These are phyloP conservation scores for Drosophila mulleri DNA, from an alignment of 2,888 invertebrate genomes.

Conservation along the genomic window DNA sequence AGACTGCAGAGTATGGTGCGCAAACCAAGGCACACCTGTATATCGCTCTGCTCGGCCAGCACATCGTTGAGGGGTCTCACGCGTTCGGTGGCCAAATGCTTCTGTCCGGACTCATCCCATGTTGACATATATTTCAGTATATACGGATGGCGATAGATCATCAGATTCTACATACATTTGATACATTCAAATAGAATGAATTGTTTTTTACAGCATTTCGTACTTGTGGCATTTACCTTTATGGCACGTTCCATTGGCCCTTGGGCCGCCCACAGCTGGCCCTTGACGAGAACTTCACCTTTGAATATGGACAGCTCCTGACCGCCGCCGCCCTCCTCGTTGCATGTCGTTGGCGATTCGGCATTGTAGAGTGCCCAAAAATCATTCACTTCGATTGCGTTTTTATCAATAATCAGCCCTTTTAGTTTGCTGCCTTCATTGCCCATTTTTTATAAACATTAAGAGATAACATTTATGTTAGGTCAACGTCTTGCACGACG, in stretches of 20 bases:
- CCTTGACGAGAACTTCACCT: constrained; percentile 88
- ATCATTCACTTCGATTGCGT: constrained; percentile 91
- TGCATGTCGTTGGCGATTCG: constrained; percentile 82
- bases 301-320: constrained; percentile 90
- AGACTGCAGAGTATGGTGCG: constrained; percentile 92
- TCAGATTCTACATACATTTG: constrained; percentile 88
- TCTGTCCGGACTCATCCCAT: constrained; percentile 91
- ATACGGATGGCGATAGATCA: constrained; percentile 94
- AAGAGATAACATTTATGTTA: constrained; percentile 26
- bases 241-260: constrained; percentile 91
- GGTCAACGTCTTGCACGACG: constrained; percentile 9
- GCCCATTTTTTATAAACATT: constrained; percentile 87
- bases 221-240: constrained; percentile 87
- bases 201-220: background rate
- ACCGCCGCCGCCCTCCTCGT: constrained; percentile 86
- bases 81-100: constrained; percentile 92
- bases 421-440: constrained; percentile 90
- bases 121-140: constrained; percentile 93
- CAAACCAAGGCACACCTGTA: constrained; percentile 94
- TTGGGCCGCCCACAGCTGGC: constrained; percentile 88
- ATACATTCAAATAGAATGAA: background rate
- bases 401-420: constrained; percentile 90
- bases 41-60: constrained; percentile 88
- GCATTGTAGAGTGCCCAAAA: constrained; percentile 90
- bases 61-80: constrained; percentile 90